Evolutionary conservation across 1,140 invertebrate genomes (phyloP).

Genomic region (Tetranychus cinnabarinus): DNA sequence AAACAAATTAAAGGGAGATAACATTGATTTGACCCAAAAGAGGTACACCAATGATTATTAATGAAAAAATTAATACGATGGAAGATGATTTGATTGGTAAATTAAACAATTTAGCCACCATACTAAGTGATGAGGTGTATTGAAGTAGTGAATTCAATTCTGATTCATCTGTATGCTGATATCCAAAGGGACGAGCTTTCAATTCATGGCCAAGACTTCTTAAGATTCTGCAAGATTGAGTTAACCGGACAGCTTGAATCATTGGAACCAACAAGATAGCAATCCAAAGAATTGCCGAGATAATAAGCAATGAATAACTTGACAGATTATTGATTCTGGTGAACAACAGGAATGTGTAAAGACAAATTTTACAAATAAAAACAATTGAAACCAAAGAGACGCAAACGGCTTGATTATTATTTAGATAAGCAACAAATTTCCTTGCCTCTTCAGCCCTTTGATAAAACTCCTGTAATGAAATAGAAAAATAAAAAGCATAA

Average conservation of each 20-base stretch:
- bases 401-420: conserved; percentile 8
- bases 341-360: conserved; percentile 1
- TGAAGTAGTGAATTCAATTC: conserved; percentile 49
- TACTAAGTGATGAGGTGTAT: conserved; percentile 42
- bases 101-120: conserved; percentile 40
- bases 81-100: conserved; percentile 4
- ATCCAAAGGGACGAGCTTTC: conserved; percentile 44
- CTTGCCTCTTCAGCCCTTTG: conserved; percentile 9
- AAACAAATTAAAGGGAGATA: conserved; percentile 16
- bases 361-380: background rate
- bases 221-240: conserved; percentile 40
- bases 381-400: conserved; percentile 8
- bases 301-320: background rate
- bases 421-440: conserved; percentile 11
- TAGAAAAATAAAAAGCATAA: background rate
- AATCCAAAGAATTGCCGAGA: conserved; percentile 4
- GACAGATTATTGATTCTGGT: background rate
- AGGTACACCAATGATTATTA: background rate
- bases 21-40: conserved; percentile 7
- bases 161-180: conserved; percentile 41
- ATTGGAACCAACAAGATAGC: background rate
- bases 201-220: conserved; percentile 46
- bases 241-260: conserved; percentile 46
- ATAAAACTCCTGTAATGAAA: conserved; percentile 7
- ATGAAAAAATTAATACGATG: background rate